phyloP scores from a whole-genome alignment of 1,140 invertebrate genomes.

The Drosophila eugracilis region DNA sequence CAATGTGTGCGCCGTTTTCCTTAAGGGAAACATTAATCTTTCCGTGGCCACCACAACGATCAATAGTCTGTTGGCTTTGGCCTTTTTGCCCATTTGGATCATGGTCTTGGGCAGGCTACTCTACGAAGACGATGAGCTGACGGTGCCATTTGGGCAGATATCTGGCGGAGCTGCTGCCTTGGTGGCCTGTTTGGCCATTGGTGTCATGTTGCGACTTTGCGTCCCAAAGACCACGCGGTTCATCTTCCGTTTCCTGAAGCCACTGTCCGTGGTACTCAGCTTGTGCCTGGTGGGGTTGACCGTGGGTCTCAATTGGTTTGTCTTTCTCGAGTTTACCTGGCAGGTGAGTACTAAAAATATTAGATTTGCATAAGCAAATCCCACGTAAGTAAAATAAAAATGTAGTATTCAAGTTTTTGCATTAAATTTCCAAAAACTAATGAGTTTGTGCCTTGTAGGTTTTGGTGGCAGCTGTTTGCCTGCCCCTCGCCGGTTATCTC shows the following conservation, averaged over 20 bases:
- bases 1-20: constrained; percentile 63
- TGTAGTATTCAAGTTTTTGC: no score
- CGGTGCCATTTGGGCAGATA: constrained; percentile 49
- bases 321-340: constrained; percentile 52
- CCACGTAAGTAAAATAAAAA: no score
- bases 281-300: constrained; percentile 56
- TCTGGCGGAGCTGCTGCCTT: constrained; percentile 43
- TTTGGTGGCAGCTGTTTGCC: constrained; percentile 43
- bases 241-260: constrained; percentile 66
- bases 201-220: constrained; percentile 44
- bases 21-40: constrained; percentile 63
- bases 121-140: constrained; percentile 48
- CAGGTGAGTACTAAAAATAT: constrained; percentile 44
- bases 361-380: no score
- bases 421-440: neutral
- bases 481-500: constrained; percentile 55
- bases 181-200: constrained; percentile 46
- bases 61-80: constrained; percentile 56
- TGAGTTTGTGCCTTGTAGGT: constrained; percentile 25
- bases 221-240: constrained; percentile 51
- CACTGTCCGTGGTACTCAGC: constrained; percentile 58
- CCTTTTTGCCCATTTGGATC: constrained; percentile 61
- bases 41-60: constrained; percentile 63
- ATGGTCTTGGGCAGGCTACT: constrained; percentile 36
- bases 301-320: constrained; percentile 59